These are phyloP conservation scores for Melanogrammus aeglefinus DNA, from an alignment of 2,797 vertebrate species.

Conservation along the genomic window DNA sequence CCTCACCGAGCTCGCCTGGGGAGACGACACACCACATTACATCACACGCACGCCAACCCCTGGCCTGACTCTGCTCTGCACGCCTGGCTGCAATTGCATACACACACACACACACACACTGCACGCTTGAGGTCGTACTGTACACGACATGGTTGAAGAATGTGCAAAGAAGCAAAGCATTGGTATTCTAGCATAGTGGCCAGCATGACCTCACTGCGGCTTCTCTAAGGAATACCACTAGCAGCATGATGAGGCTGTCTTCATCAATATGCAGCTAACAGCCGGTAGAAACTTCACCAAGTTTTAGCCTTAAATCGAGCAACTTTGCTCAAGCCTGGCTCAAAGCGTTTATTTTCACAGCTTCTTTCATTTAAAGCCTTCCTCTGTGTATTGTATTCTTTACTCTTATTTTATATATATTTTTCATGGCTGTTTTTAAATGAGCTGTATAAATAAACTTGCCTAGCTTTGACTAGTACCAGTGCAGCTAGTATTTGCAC, in stretches of 20 bases:
- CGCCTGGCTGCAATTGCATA: not conserved
- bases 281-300: not conserved
- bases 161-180: too few relatives aligned
- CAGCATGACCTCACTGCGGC: too few relatives aligned
- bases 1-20: slow-evolving; percentile 76
- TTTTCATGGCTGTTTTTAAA: too few relatives aligned
- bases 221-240: too few relatives aligned
- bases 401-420: too few relatives aligned
- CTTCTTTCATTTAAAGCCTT: too few relatives aligned
- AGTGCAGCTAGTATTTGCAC: too few relatives aligned
- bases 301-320: not conserved
- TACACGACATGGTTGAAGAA: too few relatives aligned
- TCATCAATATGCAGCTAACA: not conserved
- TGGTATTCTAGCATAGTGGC: too few relatives aligned
- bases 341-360: not conserved
- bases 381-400: not conserved
- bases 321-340: not conserved
- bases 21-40: not conserved
- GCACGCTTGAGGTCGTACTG: not conserved
- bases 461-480: too few relatives aligned
- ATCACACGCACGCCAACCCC: not conserved
- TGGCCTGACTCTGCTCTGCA: not conserved
- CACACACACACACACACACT: too few relatives aligned
- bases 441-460: too few relatives aligned
- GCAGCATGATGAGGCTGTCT: not conserved